phyloP scores from a whole-genome alignment of 2,888 invertebrate species.

The Sinhomidia bicolor region DNA sequence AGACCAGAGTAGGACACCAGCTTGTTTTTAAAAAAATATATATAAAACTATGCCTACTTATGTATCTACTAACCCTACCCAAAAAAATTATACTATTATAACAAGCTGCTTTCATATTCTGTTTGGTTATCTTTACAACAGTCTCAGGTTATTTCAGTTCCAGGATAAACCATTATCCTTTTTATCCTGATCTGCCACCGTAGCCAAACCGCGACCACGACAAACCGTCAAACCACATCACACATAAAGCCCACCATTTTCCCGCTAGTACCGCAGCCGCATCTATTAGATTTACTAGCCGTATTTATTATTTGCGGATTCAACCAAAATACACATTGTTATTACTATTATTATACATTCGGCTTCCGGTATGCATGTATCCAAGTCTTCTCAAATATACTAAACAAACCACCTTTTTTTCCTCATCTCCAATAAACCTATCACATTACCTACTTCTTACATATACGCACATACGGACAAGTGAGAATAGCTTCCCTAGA shows the following conservation, averaged over 20 bases:
- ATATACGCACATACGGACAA: not conserved
- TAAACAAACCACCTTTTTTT: too few relatives aligned
- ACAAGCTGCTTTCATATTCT: too few relatives aligned
- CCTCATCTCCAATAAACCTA: too few relatives aligned
- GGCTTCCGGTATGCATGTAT: too few relatives aligned
- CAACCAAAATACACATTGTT: not conserved
- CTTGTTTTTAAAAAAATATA: too few relatives aligned
- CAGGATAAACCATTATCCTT: conserved; percentile 16
- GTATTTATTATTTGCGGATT: conserved; percentile 43
- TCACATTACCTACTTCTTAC: not conserved
- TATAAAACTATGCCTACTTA: too few relatives aligned
- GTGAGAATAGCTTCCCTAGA: not conserved
- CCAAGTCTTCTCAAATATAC: too few relatives aligned
- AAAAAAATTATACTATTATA: too few relatives aligned
- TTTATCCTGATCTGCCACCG: conserved; percentile 30
- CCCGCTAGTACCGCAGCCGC: conserved; percentile 6
- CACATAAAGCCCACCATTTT: not conserved
- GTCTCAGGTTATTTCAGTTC: not conserved
- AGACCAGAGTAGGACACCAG: too few relatives aligned
- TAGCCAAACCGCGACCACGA: conserved; percentile 34
- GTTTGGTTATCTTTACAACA: too few relatives aligned
- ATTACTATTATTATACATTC: too few relatives aligned
- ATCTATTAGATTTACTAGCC: conserved; percentile 22
- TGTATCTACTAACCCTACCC: too few relatives aligned
- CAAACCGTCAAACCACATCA: conserved; percentile 35